A percentile compares a stretch with the other conserved stretches of the same genome.
Conservation (phyloP, 2,888 invertebrate species). For the Endotricha flammealis region DNA sequence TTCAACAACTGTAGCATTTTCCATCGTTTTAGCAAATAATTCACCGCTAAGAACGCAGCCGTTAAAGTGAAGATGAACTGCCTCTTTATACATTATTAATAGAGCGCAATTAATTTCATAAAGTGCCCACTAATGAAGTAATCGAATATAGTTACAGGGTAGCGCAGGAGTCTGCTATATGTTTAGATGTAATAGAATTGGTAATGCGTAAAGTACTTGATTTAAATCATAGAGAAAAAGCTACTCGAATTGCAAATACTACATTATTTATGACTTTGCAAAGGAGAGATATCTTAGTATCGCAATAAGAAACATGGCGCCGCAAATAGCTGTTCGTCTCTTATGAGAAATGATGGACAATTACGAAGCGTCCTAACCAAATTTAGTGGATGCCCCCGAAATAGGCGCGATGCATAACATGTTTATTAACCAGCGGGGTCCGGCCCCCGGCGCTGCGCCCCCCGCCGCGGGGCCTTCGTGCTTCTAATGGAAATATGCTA, state of each 20-base stretch:
- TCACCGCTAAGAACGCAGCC: not conserved
- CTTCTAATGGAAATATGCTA: conserved; percentile 3
- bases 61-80: too few relatives aligned
- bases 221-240: too few relatives aligned
- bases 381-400: not conserved
- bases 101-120: too few relatives aligned
- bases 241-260: too few relatives aligned
- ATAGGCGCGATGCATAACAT: not conserved
- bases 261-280: too few relatives aligned
- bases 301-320: not conserved
- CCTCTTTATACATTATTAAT: too few relatives aligned
- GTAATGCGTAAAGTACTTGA: too few relatives aligned
- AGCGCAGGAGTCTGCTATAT: too few relatives aligned
- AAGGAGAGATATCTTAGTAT: too few relatives aligned
- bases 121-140: too few relatives aligned
- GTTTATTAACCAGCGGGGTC: not conserved
- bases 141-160: too few relatives aligned
- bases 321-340: not conserved
- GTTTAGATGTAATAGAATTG: too few relatives aligned
- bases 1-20: not conserved
- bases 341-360: not conserved
- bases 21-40: not conserved
- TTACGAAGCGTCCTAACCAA: not conserved
- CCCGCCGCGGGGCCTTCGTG: conserved; percentile 1
- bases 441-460: conserved; percentile 1